These are phyloP conservation scores for Sus cebifrons DNA, from an alignment of 2,797 vertebrate species.

Conservation along the genomic window DNA sequence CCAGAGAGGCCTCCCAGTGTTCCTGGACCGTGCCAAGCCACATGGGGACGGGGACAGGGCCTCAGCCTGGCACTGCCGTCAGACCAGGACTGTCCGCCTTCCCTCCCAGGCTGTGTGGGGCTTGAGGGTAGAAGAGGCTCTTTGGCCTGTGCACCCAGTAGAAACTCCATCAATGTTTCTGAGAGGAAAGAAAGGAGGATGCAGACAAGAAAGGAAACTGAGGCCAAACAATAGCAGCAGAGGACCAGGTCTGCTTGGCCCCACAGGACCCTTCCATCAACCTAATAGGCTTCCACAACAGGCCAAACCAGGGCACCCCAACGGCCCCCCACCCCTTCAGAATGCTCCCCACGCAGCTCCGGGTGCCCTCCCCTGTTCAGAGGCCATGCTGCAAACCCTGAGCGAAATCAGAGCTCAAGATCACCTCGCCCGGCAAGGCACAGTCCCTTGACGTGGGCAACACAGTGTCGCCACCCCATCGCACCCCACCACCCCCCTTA, in stretches of 20 bases:
- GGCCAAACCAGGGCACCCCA: neutral
- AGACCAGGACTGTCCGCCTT: neutral
- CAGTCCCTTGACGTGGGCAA: neutral
- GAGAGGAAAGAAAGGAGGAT: neutral
- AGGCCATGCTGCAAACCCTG: neutral
- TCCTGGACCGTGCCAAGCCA: neutral
- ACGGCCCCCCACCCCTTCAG: neutral
- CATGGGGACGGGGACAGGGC: fast-evolving
- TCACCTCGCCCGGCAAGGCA: neutral
- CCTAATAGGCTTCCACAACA: neutral
- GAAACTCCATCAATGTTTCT: neutral
- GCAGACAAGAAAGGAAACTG: neutral
- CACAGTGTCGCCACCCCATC: neutral
- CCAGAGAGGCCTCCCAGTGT: fast-evolving
- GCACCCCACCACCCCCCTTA: neutral
- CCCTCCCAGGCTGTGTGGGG: neutral
- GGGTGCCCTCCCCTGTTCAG: neutral
- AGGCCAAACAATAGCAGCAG: neutral
- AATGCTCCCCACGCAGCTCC: neutral
- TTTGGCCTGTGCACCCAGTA: neutral
- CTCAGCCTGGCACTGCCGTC: too few relatives aligned
- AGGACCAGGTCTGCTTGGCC: neutral
- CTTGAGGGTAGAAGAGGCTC: neutral
- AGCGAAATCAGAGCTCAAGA: neutral
- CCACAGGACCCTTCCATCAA: neutral